Evolutionary conservation across 2,888 invertebrate genomes (phyloP), one percentile per base, ranked within the genome.

Genomic region (Octonoba sinensis): DNA sequence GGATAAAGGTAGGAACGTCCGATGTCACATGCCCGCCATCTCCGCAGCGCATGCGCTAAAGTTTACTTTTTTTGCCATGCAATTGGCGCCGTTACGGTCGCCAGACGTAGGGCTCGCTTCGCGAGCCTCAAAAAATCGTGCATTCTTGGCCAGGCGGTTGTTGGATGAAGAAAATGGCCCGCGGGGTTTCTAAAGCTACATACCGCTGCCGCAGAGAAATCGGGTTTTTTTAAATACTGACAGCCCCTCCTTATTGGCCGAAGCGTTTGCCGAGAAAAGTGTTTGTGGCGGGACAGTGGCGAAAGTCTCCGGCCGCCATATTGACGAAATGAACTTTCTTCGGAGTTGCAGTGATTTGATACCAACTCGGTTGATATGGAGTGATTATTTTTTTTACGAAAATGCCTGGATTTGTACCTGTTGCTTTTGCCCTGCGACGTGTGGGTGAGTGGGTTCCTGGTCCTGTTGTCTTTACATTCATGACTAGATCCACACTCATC

Each of bases 401-500:
- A 49, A 27, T 16, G 44, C 64, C 36, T 56, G 76, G 56, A 64
- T 70, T 24, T 56, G 54, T 79, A 79, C 79, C 79, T 79, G 79
- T 79, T 79, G 79, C 66, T 65, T 22, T 24, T 66, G 72, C 67
- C 69, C 67, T 73, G 66, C 67, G 69, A 79, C 69, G 79, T 73
- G 60, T 79, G 79, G 79, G 69, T 79, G 79, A 79, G 79, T 79
- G 79, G 79, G 79, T 73, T 62, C 71, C 51, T 79, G 67, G 79
- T 79, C 79, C 73, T 65, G 70, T 36, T 79, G 79, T 79, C 51
- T 79, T n/a, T 46, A 44, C 62, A 56, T 73, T 79, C 79, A 79
- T 79, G 79, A 79, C 79, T 79, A 79, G 79, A 79, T 79, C 79
- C 79, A 79, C 79, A 79, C 79, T 79, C 79, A 79, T 79, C 79